Percentiles rank a stretch among this genome's conserved stretches.
Evolutionary conservation across 1,140 invertebrate species (phyloP).

Genomic region (Diploscapter pachys): DNA sequence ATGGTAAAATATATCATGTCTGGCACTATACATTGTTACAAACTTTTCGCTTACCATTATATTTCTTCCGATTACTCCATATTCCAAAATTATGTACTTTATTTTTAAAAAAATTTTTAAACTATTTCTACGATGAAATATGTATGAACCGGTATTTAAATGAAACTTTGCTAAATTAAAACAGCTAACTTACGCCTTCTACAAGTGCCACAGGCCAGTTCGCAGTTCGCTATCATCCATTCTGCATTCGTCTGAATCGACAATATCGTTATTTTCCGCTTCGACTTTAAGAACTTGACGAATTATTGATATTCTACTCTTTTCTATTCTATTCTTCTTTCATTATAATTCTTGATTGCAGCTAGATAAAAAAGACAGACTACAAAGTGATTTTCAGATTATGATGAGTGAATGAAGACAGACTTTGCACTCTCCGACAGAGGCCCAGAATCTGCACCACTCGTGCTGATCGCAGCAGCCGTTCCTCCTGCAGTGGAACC

Average conservation of each 20-base stretch:
- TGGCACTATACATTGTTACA: no score
- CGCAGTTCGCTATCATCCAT: slow-evolving; percentile 55
- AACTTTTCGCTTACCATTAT: no score
- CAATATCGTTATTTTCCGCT: neutral
- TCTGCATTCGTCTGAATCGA: slow-evolving; percentile 42
- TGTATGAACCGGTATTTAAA: neutral
- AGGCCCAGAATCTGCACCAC: slow-evolving; percentile 59
- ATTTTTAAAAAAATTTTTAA: neutral
- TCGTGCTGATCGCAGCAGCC: slow-evolving; percentile 59
- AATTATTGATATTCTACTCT: no score
- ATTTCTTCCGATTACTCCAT: no score
- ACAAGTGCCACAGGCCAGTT: slow-evolving; percentile 49
- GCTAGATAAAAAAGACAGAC: neutral
- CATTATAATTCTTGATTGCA: neutral
- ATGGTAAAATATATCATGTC: no score
- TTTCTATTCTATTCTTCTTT: no score
- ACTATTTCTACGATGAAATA: neutral
- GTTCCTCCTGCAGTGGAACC: slow-evolving; percentile 55
- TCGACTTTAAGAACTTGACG: neutral
- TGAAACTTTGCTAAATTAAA: neutral
- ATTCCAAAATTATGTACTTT: neutral
- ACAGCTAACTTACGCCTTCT: slow-evolving; percentile 8
- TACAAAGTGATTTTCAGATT: neutral
- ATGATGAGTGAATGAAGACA: neutral
- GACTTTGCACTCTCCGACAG: slow-evolving; percentile 51